Evolutionary conservation across 2,797 vertebrate species (phyloP), one percentile per base, ranked within the genome.

Genomic region (Sebastiscus albofasciatus): DNA sequence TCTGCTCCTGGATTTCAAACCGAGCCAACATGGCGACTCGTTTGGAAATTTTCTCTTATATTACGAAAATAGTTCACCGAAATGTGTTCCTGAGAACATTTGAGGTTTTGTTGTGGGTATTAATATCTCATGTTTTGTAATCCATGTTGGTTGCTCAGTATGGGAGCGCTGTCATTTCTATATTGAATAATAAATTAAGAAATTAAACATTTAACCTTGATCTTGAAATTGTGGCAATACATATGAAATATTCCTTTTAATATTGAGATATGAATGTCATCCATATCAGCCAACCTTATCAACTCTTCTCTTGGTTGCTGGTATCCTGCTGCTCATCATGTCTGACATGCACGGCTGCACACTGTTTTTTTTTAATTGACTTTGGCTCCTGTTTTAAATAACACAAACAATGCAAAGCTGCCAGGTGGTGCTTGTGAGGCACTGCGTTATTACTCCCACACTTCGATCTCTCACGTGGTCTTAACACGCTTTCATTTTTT

Each of bases 341-440:
- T 64, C 61, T 74, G 36, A 78, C 61, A 49, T n/a, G 68, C 75
- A 76, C 54, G 68, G 33, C 16, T 34, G 67, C 83, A 29, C 72
- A 10, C 61, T 16, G 14, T 68, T 76, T 77, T 75, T 71, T 49
- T 76, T 77, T 72, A 78, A 85, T 79, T 85, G 67, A 81, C 55
- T 88, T 76, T 62, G 55, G 46, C 71, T 82, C 69, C 24, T 73
- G 49, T 81, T 73, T 80, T 75, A 58, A 84, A 82, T 73, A 79
- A 81, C 49, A 80, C n/a, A 78, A 89, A 84, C 72, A 77, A 69
- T 61, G 46, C 26, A 76, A n/a, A 88, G 76, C 73, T 84, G 77
- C 67, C 82, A 85, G 77, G 67, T 83, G 73, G 84, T 39, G 58
- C 64, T 13, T 67, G 29, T 54, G 74, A 61, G 72, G 20, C 62